Base-by-base conservation (phyloP, 2,888 invertebrate genomes). In the Galerucella calmariensis region DNA sequence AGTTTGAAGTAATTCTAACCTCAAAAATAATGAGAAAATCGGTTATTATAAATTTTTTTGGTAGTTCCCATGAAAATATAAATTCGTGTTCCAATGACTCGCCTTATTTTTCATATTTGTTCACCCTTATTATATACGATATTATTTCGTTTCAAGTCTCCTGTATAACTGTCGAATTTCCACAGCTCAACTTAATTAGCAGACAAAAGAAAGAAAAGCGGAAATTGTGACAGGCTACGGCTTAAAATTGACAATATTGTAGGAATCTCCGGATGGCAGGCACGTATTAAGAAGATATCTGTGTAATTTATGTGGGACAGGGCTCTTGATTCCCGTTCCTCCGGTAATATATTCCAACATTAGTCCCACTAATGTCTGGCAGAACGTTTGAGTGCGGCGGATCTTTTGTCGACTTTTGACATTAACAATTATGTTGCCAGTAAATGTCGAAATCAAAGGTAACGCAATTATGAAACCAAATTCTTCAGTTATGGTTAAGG, bases 341-440 rank as follows among this genome's bases (percentile, higher is more conserved):
- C 79, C 80, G 75, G 86, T 87, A 87, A 87, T 87, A 87, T 87
- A 87, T 87, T 87, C 87, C 83, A 83, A 86, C 86, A 84, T 86
- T 86, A 87, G 86, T 86, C 87, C 85, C 82, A 82, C 83, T 86
- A 86, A 86, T 87, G 86, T 87, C 86, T 86, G 84, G 83, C 84
- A 83, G 85, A 85, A 87, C 85, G 86, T 85, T 86, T 87, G 85
- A 86, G 85, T 85, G 84, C 82, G 80, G 82, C 79, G 80, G 83
- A 81, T 82, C 81, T 84, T 84, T 84, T 76, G 77, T 77, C 79
- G 65, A 69, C 73, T 61, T 75, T 75, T 67, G 69, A 59, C 67
- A 67, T 59, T 70, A 69, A 44, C 61, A 61, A 70, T 65, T 63
- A 11, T 12, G 67, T 61, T 44, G 35, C 35, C 59, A 5, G 6